Base-by-base conservation (phyloP, 2,888 invertebrate species). In the Isotomurus palustris region DNA sequence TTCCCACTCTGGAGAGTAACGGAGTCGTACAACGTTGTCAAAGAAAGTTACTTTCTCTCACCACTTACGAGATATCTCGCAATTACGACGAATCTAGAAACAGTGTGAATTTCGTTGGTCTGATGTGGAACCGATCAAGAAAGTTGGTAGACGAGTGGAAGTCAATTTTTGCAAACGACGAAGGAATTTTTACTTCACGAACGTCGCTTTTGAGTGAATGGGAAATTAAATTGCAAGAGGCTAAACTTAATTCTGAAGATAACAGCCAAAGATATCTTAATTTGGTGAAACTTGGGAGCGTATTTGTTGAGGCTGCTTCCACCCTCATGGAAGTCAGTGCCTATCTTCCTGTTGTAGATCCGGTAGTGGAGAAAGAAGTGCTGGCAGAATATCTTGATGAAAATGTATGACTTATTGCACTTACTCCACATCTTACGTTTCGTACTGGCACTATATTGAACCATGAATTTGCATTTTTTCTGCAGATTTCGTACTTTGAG, bases 361-460 rank as follows among this genome's bases (percentile, higher is more conserved):
- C 92, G 0, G 84, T 89, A 0, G 83, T 86, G 57, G 91, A 91
- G 75, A 82, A 84, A 64, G 78, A 82, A 1, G 74, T 91, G 0
- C 88, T 88, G 76, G 79, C 85, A 10, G 75, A 81, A 43, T 87
- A 90, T 67, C 77, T 84, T 14, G 75, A 79, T 24, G 83, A 88
- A 69, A 87, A 91, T 73, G 81, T 88, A 2, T 67, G n/a, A n/a
- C 10, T 29, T 22, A 52, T 56, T 52, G 21, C 17, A 22, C 8
- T 35, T 22, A n/a, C 17, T 32, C 32, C 32, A 8, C 8, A 32
- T 10, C 8, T 32, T 32, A 32, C 32, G 8, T 10, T 8, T 32
- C 32, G 32, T 32, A 10, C 14, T 32, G 14, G 32, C 14, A 10
- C 32, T 10, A 10, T 32, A 10, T 10, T 32, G 8, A 10, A 32